Evolutionary conservation across 2,888 invertebrate genomes (phyloP).

Genomic region (Sympetrum striolatum): DNA sequence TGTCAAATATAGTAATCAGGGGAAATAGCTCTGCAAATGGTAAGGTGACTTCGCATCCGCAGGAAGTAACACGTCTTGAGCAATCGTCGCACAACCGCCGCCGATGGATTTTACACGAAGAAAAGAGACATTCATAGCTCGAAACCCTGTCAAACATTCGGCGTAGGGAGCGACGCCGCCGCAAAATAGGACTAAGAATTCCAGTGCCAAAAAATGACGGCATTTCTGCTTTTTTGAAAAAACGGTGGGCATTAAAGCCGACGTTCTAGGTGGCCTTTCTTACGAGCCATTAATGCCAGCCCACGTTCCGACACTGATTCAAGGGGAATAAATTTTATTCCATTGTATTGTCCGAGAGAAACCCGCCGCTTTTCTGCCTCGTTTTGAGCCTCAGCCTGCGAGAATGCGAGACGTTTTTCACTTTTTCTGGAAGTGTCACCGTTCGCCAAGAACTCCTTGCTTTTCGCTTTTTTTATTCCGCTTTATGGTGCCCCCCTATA

Average conservation of each 20-base stretch:
- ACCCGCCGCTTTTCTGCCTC: background rate
- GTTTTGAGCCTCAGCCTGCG: background rate
- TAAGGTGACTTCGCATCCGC: too few species aligned
- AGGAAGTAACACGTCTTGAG: too few species aligned
- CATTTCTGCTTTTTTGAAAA: background rate
- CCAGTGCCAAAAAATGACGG: background rate
- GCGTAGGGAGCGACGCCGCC: background rate
- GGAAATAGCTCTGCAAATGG: too few species aligned
- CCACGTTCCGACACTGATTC: background rate
- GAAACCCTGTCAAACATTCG: too few species aligned
- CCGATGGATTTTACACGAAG: too few species aligned
- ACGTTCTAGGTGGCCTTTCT: background rate
- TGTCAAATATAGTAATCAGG: too few species aligned
- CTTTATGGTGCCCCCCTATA: background rate
- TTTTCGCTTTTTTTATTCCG: background rate
- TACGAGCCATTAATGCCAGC: background rate
- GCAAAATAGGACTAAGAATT: background rate
- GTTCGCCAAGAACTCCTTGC: background rate
- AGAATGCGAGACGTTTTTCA: background rate
- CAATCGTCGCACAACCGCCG: too few species aligned
- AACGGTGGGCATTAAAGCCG: background rate
- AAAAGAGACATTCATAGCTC: too few species aligned
- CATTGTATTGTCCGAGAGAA: background rate
- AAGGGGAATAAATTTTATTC: background rate
- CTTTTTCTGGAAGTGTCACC: background rate